A percentile compares a stretch with the other conserved stretches of the same genome.
phyloP scores from a whole-genome alignment of 2,797 vertebrate species.

The Characodon lateralis region DNA sequence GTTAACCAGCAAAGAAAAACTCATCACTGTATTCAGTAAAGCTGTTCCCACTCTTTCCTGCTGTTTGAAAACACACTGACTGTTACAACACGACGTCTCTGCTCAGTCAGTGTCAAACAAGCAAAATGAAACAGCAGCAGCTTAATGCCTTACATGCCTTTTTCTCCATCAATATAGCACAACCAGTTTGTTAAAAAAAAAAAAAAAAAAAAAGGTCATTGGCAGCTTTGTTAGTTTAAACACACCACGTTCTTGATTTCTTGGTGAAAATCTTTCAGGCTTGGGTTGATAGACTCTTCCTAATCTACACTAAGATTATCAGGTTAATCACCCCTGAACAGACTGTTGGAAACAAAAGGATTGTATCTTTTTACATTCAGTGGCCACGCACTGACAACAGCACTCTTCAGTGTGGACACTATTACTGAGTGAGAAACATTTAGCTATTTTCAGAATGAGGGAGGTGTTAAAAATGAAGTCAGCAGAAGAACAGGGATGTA shows the following conservation, averaged over 20 bases:
- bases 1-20: conserved; percentile 3
- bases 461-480: neutral
- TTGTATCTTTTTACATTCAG: neutral
- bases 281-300: neutral
- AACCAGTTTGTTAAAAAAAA: neutral
- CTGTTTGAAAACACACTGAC: neutral
- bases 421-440: neutral
- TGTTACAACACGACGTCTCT: neutral
- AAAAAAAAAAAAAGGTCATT: neutral
- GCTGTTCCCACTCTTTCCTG: conserved; percentile 10
- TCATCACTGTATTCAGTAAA: neutral
- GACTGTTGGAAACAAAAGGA: neutral
- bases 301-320: neutral
- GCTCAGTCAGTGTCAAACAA: conserved; percentile 1
- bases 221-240: neutral
- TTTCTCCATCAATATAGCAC: neutral
- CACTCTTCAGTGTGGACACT: neutral
- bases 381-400: neutral
- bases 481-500: neutral
- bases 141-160: neutral
- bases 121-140: neutral
- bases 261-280: neutral
- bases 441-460: neutral
- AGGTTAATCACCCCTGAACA: neutral
- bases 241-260: neutral